Evolutionary conservation across 2,888 invertebrate genomes (phyloP), one percentile per base, ranked within the genome.

Genomic region (Dryobotodes eremita): DNA sequence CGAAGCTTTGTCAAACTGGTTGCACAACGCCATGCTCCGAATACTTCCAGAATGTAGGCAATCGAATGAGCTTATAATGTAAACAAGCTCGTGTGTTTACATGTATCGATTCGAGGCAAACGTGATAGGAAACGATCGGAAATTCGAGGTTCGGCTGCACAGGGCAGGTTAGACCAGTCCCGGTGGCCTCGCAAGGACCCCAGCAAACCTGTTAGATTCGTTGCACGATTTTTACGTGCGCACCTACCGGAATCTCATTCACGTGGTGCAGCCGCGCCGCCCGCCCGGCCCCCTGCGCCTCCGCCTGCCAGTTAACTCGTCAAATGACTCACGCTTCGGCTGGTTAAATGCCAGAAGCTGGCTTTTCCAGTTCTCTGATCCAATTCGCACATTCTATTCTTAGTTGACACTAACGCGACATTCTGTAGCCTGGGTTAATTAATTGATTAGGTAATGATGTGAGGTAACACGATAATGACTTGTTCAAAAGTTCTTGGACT

Each of bases 111-210:
- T 92, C 92, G 93, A 92, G 92, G 93, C 93, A 91, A 94, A 93
- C 94, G 90, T 93, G 95, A 95, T 96, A 96, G 96, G 93, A 95
- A 95, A 95, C 93, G 92, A 92, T 95, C 93, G 94, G 95, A 95
- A 95, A 96, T 96, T 96, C 93, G 96, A 95, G 95, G 96, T 95
- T 96, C 94, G 94, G 94, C 92, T 93, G 94, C 94, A 94, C 95
- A 94, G 95, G 96, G 97, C 97, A 96, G 96, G 96, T 97, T 97
- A 97, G 96, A 97, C 97, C 96, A 96, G 97, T 97, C 97, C 96
- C 96, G 94, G 91, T 95, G 96, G 96, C 96, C 96, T 96, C 96
- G 94, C 96, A 96, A 96, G 96, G 96, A 96, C 96, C 95, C 95
- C 96, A 95, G 95, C 94, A 96, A 97, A 97, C 97, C 97, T 96